Evolutionary conservation across 1,140 invertebrate species (phyloP), one percentile per base, ranked within the genome.

Genomic region (Apis cerana): DNA sequence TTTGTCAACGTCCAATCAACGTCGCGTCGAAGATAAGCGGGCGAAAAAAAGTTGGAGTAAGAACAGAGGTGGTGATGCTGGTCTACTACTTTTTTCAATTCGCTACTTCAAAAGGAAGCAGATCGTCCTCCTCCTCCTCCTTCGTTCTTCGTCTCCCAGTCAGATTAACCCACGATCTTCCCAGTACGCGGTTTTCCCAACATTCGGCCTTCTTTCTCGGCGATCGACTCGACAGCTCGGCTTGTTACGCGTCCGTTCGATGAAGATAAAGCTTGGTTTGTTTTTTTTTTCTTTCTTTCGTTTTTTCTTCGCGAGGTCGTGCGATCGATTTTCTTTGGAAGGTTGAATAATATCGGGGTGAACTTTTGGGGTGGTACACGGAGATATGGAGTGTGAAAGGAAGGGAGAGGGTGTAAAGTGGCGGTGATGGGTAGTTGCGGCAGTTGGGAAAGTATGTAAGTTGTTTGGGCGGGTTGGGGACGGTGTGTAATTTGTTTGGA

Each of bases 1-100:
- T 92, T 92, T 91, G 89, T 93, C 91, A 93, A 92, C 86, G 91
- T 91, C 91, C 89, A 91, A 92, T 92, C 90, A 92, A 90, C 85
- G 89, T 90, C 90, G 79, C 61, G 75, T 52, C 33, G 56, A 56
- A 83, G 76, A 83, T 79, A 83, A 79, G 65, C 81, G 75, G 27
- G 50, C 75, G 75, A 43, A 43, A 43, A 72, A 69, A 72, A 61
- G n/a, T 43, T 15, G 15, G 23, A 64, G 65, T 33, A 59, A 80
- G 80, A 79, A 83, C 67, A 33, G 33, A 33, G 1, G 58, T 43
- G 23, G 17, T 52, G 56, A 23, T 64, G 76, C 23, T 21, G 50
- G 13, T 52, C 68, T 27, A 64, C 61, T 27, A 27, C 27, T n/a
- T 58, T 52, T n/a, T 17, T 43, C 56, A 17, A 50, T 56, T 15